phyloP scores from a whole-genome alignment of 2,797 vertebrate genomes.

The Phrynocephalus vlangalii region DNA sequence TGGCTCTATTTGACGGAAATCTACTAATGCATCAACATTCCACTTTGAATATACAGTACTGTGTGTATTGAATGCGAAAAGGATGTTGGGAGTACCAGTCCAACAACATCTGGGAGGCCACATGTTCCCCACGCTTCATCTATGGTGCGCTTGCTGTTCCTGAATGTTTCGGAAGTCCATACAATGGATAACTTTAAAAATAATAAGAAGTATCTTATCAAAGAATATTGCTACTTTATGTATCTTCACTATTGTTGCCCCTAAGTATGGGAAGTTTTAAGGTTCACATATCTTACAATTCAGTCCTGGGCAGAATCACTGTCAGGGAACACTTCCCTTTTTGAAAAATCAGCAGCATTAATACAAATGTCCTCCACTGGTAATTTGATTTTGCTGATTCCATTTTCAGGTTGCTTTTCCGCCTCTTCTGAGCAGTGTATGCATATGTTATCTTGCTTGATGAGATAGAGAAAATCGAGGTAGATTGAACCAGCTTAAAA shows the following conservation, averaged over 20 bases:
- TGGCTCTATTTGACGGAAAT: too few species aligned
- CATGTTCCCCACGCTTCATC: neutral
- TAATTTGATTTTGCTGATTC: slow-evolving; percentile 68
- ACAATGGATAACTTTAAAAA: neutral
- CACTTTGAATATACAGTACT: too few species aligned
- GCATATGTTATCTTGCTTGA: slow-evolving; percentile 61
- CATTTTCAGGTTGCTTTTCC: slow-evolving; percentile 63
- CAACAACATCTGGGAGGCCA: neutral
- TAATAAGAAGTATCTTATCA: slow-evolving; percentile 14
- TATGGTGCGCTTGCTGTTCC: neutral
- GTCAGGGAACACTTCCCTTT: slow-evolving; percentile 40
- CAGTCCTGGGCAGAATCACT: slow-evolving; percentile 16
- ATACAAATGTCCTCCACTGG: slow-evolving; percentile 39
- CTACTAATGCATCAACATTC: too few species aligned
- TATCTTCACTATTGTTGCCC: slow-evolving; percentile 8
- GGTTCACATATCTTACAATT: slow-evolving; percentile 19
- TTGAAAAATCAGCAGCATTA: slow-evolving; percentile 37
- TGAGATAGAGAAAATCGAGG: slow-evolving; percentile 63
- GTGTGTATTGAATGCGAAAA: too few species aligned
- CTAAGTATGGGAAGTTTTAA: slow-evolving; percentile 33
- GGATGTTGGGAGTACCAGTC: neutral
- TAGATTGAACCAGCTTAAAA: slow-evolving; percentile 62
- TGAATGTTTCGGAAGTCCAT: neutral
- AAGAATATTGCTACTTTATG: slow-evolving; percentile 9
- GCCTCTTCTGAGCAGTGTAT: slow-evolving; percentile 62